phyloP scores from a whole-genome alignment of 23 tunicate species.

The Halocynthia roretzi region DNA sequence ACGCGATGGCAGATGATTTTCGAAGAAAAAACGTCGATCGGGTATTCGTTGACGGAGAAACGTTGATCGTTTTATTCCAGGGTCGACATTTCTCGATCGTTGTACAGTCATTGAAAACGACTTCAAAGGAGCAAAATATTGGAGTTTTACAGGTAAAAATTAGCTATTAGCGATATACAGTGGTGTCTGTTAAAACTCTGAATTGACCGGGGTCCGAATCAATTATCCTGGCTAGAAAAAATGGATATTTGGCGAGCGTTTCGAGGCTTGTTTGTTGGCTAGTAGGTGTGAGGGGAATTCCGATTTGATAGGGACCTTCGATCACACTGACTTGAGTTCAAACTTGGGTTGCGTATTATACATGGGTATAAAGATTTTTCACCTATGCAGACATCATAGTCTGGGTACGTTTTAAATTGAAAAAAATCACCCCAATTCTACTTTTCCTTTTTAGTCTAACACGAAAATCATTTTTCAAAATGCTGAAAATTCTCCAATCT shows the following conservation, averaged over 20 bases:
- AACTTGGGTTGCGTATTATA: too few species aligned
- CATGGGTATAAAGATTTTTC: too few species aligned
- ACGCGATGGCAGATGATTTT: conserved; percentile 28
- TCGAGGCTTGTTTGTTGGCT: too few species aligned
- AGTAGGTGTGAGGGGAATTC: too few species aligned
- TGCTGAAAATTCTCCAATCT: conserved; percentile 17
- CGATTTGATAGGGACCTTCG: too few species aligned
- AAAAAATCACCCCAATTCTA: background rate
- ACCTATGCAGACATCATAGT: too few species aligned
- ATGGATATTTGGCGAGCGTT: too few species aligned
- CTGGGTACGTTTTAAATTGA: too few species aligned
- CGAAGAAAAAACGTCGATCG: background rate
- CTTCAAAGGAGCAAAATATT: background rate
- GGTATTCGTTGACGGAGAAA: conserved; percentile 11
- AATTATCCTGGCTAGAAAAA: too few species aligned
- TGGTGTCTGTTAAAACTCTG: background rate
- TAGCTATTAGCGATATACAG: background rate
- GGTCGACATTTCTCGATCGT: background rate
- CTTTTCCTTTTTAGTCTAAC: background rate
- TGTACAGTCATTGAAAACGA: conserved; percentile 5
- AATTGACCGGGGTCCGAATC: background rate
- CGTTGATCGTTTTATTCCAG: background rate
- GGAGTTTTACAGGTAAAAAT: conserved; percentile 8
- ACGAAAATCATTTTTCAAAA: conserved; percentile 14
- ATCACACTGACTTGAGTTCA: too few species aligned